Conservation (phyloP, 2,113 vertebrate species). For the Elachura formosa region DNA sequence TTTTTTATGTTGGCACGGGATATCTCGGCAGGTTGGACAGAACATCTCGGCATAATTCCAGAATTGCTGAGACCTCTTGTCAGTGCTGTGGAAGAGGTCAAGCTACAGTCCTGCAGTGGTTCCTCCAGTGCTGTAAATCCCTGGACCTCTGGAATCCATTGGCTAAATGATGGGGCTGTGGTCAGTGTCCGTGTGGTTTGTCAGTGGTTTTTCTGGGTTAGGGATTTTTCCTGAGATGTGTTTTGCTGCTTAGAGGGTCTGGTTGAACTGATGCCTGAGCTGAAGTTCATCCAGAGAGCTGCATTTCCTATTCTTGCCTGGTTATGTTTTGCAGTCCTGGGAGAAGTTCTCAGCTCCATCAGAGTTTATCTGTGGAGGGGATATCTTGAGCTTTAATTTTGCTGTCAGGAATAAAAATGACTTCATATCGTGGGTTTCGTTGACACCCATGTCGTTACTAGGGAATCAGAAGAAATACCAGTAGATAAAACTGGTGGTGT, state of each 20-base stretch:
- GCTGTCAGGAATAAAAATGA: neutral
- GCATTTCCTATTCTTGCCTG: neutral
- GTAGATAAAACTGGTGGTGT: neutral
- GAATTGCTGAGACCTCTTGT: neutral
- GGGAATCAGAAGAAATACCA: neutral
- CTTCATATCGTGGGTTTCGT: neutral
- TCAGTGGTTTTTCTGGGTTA: neutral
- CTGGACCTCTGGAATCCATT: neutral
- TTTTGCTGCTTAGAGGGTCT: neutral
- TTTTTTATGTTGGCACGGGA: no score
- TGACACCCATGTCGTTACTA: neutral
- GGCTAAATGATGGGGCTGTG: neutral
- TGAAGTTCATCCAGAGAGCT: neutral
- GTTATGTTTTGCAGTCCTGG: neutral
- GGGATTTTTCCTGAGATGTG: neutral
- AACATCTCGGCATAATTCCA: neutral
- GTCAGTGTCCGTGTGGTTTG: no score
- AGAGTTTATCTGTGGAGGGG: neutral
- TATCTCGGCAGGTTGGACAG: neutral
- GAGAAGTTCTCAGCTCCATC: neutral
- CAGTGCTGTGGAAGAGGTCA: neutral
- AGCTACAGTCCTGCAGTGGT: neutral
- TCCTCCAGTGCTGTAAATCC: neutral
- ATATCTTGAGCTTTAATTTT: neutral
- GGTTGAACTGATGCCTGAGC: neutral